Conservation (phyloP, 1,140 invertebrate genomes). For the Drosophila nigromelanica region DNA sequence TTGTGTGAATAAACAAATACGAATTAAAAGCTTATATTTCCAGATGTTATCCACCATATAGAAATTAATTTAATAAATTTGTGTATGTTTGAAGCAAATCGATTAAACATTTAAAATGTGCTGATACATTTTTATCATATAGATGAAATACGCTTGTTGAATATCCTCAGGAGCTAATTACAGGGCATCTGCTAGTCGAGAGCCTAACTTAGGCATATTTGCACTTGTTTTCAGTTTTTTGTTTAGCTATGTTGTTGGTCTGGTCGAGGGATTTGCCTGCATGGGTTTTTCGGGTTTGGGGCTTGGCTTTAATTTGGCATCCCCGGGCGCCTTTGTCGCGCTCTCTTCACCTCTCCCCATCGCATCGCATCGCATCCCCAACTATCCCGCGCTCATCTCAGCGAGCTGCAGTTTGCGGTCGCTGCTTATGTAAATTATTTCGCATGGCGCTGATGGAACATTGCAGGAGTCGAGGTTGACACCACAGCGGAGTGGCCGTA, state of each 20-base stretch:
- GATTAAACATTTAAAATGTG: too few relatives aligned
- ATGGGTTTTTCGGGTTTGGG: slow-evolving; percentile 64
- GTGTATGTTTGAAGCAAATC: too few relatives aligned
- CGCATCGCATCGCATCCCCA: slow-evolving; percentile 21
- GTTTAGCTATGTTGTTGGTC: slow-evolving; percentile 55
- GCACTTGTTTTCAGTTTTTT: slow-evolving; percentile 53
- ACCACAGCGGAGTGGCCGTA: slow-evolving; percentile 12
- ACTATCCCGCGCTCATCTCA: slow-evolving; percentile 19
- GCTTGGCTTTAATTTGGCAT: slow-evolving; percentile 72
- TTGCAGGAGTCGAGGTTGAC: slow-evolving; percentile 27
- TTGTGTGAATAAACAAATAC: too few relatives aligned
- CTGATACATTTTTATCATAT: too few relatives aligned
- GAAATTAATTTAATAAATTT: too few relatives aligned
- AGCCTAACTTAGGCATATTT: background rate
- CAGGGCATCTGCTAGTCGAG: slow-evolving; percentile 1
- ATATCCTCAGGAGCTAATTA: background rate
- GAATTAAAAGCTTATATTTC: too few relatives aligned
- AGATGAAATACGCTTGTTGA: too few relatives aligned
- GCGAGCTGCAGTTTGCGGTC: slow-evolving; percentile 64
- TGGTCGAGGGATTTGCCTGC: slow-evolving; percentile 76
- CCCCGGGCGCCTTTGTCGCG: slow-evolving; percentile 45
- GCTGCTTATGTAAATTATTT: slow-evolving; percentile 83
- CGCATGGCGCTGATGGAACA: slow-evolving; percentile 49
- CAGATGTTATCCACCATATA: too few relatives aligned
- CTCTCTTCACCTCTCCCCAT: background rate